Base-by-base conservation (phyloP, 2,113 vertebrate species). In the Mus musculus region DNA sequence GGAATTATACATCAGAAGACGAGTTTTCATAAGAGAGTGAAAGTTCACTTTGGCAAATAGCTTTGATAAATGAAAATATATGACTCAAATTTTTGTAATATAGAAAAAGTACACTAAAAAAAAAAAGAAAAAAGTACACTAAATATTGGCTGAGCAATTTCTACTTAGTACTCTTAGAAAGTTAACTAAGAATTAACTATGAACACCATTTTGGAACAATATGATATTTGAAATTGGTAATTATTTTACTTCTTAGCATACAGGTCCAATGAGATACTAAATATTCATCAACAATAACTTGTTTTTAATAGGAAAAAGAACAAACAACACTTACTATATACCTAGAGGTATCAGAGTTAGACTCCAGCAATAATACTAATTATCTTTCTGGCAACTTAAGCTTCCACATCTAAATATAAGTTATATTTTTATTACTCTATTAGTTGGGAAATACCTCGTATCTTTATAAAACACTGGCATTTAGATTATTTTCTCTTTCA, bases 11-110 rank as follows among this genome's bases (percentile, higher is more conserved):
- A 75, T 30, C 36, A 85, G 42, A 69, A 11, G 46, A 28, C 36
- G 63, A 11, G 82, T 33, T 42, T 85, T 52, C 33, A 52, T 69
- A 30, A 75, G 33, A 69, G n/a, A 85, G 26, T 52, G 22, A 89
- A 92, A 85, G 17, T 6, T 80, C 5, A 22, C 42, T 52, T 89
- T 73, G 28, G 52, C 36, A 88, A 72, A 91, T 36, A 33, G 24
- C 77, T 93, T 69, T 94, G 59, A 88, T 81, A 82, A 28, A 69
- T 91, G n/a, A 75, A 89, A 94, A 75, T 3, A 71, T 5, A 78
- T 16, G 19, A 92, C 63, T 71, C 46, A 76, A 85, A 73, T 56
- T 85, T 86, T 89, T 49, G 36, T 22, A 86, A 67, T 59, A 92
- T 46, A 77, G 84, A 78, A 52, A 77, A 84, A 81, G 76, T 10